Percentiles rank a stretch among this genome's conserved stretches.
phyloP scores from a whole-genome alignment of 2,888 invertebrate species.

The Nemotelus nigrinus region DNA sequence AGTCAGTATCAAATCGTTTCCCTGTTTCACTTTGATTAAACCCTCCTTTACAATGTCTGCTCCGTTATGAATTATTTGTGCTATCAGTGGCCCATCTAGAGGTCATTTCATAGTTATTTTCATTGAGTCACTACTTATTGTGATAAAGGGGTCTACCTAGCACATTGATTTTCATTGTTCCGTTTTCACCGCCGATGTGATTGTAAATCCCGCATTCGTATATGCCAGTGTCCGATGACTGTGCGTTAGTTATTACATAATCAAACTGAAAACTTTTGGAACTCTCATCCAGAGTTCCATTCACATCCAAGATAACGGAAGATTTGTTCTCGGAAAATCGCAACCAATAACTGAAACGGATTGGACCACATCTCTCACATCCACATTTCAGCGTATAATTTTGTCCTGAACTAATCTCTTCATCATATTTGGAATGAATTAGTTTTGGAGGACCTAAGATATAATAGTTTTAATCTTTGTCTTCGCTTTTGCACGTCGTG shows the following conservation, averaged over 20 bases:
- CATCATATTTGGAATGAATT: constrained; percentile 17
- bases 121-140: neutral
- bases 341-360: constrained; percentile 37
- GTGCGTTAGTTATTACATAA: neutral
- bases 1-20: constrained; percentile 54
- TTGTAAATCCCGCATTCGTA: constrained; percentile 67
- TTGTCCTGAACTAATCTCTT: constrained; percentile 36
- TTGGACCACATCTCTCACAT: constrained; percentile 49
- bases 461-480: no score
- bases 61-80: neutral
- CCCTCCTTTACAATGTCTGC: neutral
- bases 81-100: neutral
- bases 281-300: neutral
- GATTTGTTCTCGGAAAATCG: neutral
- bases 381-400: constrained; percentile 46
- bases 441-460: constrained; percentile 37
- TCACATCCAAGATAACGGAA: neutral
- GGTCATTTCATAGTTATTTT: neutral
- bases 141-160: constrained; percentile 59
- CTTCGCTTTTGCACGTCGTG: no score
- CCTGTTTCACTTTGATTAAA: neutral
- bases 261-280: neutral
- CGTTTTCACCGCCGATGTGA: constrained; percentile 64
- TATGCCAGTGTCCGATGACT: constrained; percentile 60
- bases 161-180: constrained; percentile 65